These are phyloP conservation scores for Steromphala cineraria DNA, from an alignment of 2,888 invertebrate species.

Conservation along the genomic window DNA sequence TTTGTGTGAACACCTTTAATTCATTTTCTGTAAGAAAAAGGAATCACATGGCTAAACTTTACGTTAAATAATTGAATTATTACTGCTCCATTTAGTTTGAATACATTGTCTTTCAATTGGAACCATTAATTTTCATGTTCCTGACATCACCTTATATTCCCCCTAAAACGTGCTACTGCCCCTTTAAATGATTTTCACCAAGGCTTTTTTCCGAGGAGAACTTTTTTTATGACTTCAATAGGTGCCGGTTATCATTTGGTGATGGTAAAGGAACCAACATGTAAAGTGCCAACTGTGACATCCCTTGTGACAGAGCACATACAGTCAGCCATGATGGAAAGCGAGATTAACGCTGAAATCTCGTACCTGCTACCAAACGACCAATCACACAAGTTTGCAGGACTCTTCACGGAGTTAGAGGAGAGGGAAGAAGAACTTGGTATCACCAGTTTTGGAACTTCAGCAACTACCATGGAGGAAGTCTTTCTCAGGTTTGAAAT, in stretches of 20 bases:
- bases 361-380: conserved; percentile 69
- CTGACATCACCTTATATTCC: too few relatives aligned
- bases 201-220: too few relatives aligned
- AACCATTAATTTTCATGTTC: too few relatives aligned
- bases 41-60: too few relatives aligned
- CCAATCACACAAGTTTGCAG: conserved; percentile 59
- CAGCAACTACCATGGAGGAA: conserved; percentile 91
- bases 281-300: conserved; percentile 78
- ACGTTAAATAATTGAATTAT: too few relatives aligned
- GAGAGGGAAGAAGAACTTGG: conserved; percentile 77
- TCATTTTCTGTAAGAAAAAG: too few relatives aligned
- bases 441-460: conserved; percentile 87
- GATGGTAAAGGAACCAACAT: conserved; percentile 79
- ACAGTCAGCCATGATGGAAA: conserved; percentile 80
- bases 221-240: too few relatives aligned
- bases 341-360: conserved; percentile 71
- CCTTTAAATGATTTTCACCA: too few relatives aligned
- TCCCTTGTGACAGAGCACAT: conserved; percentile 81
- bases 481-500: conserved; percentile 78
- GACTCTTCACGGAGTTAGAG: conserved; percentile 66
- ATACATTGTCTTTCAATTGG: too few relatives aligned
- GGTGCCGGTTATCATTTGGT: conserved; percentile 88
- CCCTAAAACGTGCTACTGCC: too few relatives aligned
- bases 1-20: too few relatives aligned
- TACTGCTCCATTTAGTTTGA: too few relatives aligned